A percentile compares a stretch with the other conserved stretches of the same genome.
phyloP scores from a whole-genome alignment of 2,888 invertebrate genomes.

The Troglohyphantes excavatus region DNA sequence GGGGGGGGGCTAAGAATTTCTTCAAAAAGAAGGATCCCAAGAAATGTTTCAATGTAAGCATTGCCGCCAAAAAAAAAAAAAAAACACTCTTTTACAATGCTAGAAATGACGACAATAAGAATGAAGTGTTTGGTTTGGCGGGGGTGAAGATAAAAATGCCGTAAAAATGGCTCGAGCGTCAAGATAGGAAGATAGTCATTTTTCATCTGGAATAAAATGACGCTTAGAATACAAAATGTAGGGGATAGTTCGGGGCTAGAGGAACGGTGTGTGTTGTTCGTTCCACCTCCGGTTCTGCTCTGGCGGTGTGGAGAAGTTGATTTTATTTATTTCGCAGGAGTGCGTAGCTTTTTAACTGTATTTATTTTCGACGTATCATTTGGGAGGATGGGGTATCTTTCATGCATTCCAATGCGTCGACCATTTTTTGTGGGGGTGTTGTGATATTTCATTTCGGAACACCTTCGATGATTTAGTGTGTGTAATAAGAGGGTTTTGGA shows the following conservation, averaged over 20 bases:
- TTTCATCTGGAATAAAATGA: conserved; percentile 55
- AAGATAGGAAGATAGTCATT: conserved; percentile 43
- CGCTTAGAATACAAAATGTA: conserved; percentile 56
- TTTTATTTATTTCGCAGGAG: conserved; percentile 34
- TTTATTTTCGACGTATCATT: conserved; percentile 52
- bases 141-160: conserved; percentile 31
- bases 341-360: conserved; percentile 10
- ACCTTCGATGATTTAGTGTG: background rate
- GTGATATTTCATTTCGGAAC: conserved; percentile 5
- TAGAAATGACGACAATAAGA: conserved; percentile 58
- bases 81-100: background rate
- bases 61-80: background rate
- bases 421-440: conserved; percentile 7
- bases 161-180: conserved; percentile 43
- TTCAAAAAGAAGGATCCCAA: background rate
- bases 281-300: background rate
- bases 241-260: background rate
- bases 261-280: conserved; percentile 2
- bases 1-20: background rate
- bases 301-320: background rate
- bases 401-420: conserved; percentile 43
- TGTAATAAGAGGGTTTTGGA: too few relatives aligned
- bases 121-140: conserved; percentile 60
- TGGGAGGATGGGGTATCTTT: conserved; percentile 27
- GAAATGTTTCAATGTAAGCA: background rate